Evolutionary conservation across 1,140 invertebrate species (phyloP).

Genomic region (Drosophila bifasciata): DNA sequence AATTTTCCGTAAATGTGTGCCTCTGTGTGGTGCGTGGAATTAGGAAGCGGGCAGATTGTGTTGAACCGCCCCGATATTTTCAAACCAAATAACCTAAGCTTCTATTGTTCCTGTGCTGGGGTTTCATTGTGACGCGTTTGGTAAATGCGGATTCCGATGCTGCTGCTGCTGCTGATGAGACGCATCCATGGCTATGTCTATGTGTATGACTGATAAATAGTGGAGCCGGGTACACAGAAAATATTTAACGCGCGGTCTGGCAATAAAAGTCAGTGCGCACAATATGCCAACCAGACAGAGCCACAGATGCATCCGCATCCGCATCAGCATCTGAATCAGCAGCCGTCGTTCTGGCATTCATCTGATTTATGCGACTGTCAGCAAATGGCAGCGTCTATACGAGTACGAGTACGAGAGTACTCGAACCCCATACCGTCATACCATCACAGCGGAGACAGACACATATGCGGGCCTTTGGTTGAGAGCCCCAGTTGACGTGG

Average conservation of each 20-base stretch:
- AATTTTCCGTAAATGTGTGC: conserved; percentile 4
- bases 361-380: conserved; percentile 78
- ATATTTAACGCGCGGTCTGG: conserved; percentile 59
- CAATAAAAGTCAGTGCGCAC: conserved; percentile 60
- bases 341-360: conserved; percentile 51
- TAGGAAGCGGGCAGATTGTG: conserved; percentile 40
- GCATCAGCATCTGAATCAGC: conserved; percentile 34
- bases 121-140: conserved; percentile 19
- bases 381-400: conserved; percentile 5
- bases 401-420: no score
- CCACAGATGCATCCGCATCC: conserved; percentile 10
- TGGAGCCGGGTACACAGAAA: conserved; percentile 12
- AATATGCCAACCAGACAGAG: conserved; percentile 46
- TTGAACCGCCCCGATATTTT: conserved; percentile 14
- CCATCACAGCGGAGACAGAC: background rate
- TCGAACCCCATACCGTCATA: no score
- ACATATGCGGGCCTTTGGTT: conserved; percentile 33
- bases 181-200: conserved; percentile 42
- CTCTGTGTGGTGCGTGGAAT: conserved; percentile 12
- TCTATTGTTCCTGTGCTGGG: background rate
- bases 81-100: conserved; percentile 12
- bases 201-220: conserved; percentile 12
- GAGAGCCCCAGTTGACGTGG: conserved; percentile 36
- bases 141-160: conserved; percentile 37
- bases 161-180: conserved; percentile 15